A percentile compares a stretch with the other conserved stretches of the same genome.
phyloP scores from a whole-genome alignment of 2,888 invertebrate species.

The Zelleria hepariella region DNA sequence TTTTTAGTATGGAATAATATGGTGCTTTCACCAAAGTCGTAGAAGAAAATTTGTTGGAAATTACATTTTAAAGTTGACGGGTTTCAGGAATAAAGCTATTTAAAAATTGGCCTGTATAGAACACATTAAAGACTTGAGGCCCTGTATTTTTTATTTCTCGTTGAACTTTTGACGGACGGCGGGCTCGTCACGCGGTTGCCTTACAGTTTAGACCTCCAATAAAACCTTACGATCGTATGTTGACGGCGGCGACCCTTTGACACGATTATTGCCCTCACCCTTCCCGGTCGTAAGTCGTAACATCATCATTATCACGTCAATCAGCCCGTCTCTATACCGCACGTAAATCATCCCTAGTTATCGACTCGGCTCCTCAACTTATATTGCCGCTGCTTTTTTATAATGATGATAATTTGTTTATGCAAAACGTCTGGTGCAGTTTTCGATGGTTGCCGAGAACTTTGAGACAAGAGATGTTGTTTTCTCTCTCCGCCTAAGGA shows the following conservation, averaged over 20 bases:
- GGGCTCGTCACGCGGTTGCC: constrained; percentile 53
- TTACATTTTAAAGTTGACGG: too few species aligned
- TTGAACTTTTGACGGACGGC: constrained; percentile 58
- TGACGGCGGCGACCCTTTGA: constrained; percentile 71
- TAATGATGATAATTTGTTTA: constrained; percentile 32
- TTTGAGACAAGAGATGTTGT: constrained; percentile 15
- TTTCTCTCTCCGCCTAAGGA: constrained; percentile 31
- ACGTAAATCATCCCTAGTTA: constrained; percentile 56
- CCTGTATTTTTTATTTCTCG: constrained; percentile 36
- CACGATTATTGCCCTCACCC: constrained; percentile 63
- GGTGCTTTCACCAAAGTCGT: too few species aligned
- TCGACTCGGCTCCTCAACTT: constrained; percentile 11
- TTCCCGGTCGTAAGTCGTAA: constrained; percentile 59
- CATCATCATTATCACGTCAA: constrained; percentile 67
- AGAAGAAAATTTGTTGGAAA: too few species aligned
- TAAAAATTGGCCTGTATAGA: too few species aligned
- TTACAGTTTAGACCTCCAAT: constrained; percentile 70
- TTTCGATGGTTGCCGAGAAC: constrained; percentile 15
- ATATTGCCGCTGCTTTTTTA: constrained; percentile 9
- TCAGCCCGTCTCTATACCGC: constrained; percentile 55
- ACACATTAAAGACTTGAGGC: too few species aligned
- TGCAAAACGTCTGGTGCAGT: constrained; percentile 26
- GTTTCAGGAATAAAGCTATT: too few species aligned
- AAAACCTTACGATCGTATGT: constrained; percentile 72
- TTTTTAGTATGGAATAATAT: too few species aligned